phyloP scores from a whole-genome alignment of 2,888 invertebrate genomes.

The Cryptophagus acutangulus region DNA sequence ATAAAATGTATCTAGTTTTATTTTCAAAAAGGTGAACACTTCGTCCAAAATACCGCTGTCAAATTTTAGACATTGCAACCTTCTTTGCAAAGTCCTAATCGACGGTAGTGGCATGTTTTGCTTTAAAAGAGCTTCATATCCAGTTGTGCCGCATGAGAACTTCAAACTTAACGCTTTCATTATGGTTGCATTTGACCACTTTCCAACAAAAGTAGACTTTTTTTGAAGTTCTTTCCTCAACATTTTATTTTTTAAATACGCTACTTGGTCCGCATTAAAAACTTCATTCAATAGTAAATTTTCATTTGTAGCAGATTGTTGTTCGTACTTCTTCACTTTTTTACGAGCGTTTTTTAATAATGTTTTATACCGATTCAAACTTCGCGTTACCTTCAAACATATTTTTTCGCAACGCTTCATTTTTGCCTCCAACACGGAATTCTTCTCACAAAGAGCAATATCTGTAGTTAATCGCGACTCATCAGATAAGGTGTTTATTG shows the following conservation, averaged over 20 bases:
- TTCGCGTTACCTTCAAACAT: slow-evolving; percentile 2
- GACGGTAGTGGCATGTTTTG: slow-evolving; percentile 23
- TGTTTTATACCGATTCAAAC: slow-evolving; percentile 1
- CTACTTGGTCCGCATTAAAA: slow-evolving; percentile 13
- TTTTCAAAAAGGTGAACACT: slow-evolving; percentile 19
- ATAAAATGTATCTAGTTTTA: slow-evolving; percentile 15
- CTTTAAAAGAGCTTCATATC: slow-evolving; percentile 20
- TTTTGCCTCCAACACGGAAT: no score
- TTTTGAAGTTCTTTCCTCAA: no score
- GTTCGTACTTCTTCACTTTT: neutral
- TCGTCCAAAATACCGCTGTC: slow-evolving; percentile 20
- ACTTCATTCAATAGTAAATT: slow-evolving; percentile 1
- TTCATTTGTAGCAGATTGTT: neutral
- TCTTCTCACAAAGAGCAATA: no score
- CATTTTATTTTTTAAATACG: slow-evolving; percentile 11
- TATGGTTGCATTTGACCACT: slow-evolving; percentile 19
- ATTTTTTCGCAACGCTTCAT: no score
- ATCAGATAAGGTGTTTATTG: no score
- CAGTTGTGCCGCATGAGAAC: slow-evolving; percentile 19
- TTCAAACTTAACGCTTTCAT: slow-evolving; percentile 18
- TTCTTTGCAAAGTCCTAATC: slow-evolving; percentile 19
- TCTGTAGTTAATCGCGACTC: no score
- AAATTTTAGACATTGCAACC: slow-evolving; percentile 22
- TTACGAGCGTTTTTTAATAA: neutral
- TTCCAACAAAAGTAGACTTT: no score